phyloP scores from a whole-genome alignment of 2,113 vertebrate species.

The Blennius ocellaris region DNA sequence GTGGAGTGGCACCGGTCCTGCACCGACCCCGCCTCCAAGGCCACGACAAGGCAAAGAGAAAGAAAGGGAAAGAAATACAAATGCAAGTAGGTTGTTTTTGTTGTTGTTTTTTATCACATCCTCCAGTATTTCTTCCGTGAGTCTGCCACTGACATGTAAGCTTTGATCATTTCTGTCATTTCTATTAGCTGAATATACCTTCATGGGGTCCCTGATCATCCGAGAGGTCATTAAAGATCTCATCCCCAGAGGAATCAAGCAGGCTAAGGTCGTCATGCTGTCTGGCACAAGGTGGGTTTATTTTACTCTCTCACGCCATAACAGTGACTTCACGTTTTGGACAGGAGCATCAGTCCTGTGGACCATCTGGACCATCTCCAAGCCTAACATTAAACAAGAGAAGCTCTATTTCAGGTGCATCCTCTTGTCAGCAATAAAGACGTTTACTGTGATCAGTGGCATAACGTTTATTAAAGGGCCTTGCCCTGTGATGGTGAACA shows the following conservation, averaged over 20 bases:
- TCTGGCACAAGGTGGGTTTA: slow-evolving; percentile 85
- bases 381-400: slow-evolving; percentile 43
- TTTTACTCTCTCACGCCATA: slow-evolving; percentile 4
- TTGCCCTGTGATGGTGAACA: slow-evolving; percentile 48
- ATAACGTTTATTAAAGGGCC: slow-evolving; percentile 67
- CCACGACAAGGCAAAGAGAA: slow-evolving; percentile 70
- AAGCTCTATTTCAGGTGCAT: slow-evolving; percentile 63
- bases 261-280: slow-evolving; percentile 86
- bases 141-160: no score
- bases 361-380: slow-evolving; percentile 35
- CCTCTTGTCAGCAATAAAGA: slow-evolving; percentile 66
- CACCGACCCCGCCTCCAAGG: slow-evolving; percentile 64
- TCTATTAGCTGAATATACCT: slow-evolving; percentile 79
- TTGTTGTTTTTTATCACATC: not conserved
- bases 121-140: no score
- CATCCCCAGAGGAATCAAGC: slow-evolving; percentile 85
- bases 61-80: slow-evolving; percentile 60
- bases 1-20: slow-evolving; percentile 86
- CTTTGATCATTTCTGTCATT: slow-evolving; percentile 22
- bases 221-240: slow-evolving; percentile 88
- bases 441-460: slow-evolving; percentile 66
- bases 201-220: slow-evolving; percentile 88
- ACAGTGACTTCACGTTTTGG: slow-evolving; percentile 39
- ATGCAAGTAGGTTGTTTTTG: slow-evolving; percentile 62
- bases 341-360: slow-evolving; percentile 27